phyloP scores from a whole-genome alignment of 23 tunicate species.

The Ciona savignyi region DNA sequence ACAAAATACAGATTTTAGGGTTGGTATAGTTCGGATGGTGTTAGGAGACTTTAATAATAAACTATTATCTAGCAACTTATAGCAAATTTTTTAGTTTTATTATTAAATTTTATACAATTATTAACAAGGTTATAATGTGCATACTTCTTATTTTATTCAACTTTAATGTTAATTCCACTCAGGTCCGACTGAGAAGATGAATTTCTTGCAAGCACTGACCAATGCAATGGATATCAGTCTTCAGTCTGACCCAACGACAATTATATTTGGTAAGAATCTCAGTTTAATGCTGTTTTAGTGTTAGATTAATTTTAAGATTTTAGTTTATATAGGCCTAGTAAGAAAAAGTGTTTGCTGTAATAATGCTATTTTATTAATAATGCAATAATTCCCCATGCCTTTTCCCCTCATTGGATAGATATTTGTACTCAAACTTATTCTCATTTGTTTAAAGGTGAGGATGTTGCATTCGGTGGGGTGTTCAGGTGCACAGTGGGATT shows the following conservation, averaged over 20 bases:
- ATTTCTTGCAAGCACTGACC: slow-evolving; percentile 67
- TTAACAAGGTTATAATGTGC: no score
- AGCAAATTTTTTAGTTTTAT: no score
- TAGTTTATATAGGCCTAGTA: neutral
- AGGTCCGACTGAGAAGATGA: slow-evolving; percentile 78
- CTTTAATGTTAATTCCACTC: no score
- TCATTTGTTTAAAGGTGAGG: slow-evolving; percentile 55
- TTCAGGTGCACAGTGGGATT: slow-evolving; percentile 96
- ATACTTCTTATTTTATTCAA: no score
- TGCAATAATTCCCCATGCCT: no score
- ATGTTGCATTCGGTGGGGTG: slow-evolving; percentile 98
- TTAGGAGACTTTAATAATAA: no score
- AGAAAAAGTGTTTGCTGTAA: no score
- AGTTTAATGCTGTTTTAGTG: neutral
- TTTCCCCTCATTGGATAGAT: neutral
- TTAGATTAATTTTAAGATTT: neutral
- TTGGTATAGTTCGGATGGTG: neutral
- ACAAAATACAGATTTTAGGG: neutral
- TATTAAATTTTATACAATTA: no score
- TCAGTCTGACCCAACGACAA: slow-evolving; percentile 49
- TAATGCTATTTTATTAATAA: no score
- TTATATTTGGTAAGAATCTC: slow-evolving; percentile 52
- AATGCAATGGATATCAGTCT: slow-evolving; percentile 88
- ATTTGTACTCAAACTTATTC: neutral
- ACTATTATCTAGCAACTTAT: no score